Percentiles rank a stretch among this genome's conserved stretches.
Evolutionary conservation across 2,113 vertebrate genomes (phyloP).

Genomic region (Sander lucioperca): DNA sequence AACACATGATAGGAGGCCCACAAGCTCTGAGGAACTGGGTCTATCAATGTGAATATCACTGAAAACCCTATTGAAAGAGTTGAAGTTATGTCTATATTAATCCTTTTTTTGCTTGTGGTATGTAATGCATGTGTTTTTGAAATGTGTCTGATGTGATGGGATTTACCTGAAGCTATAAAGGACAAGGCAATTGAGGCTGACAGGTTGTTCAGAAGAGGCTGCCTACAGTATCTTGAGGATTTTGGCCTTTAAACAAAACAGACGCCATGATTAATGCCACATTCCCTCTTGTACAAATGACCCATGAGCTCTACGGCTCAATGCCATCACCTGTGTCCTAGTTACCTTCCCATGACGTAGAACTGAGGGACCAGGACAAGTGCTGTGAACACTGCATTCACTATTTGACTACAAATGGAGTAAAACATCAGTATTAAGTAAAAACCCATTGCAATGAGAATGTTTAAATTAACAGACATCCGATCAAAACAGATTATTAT

Average conservation of each 20-base stretch:
- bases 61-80: slow-evolving; percentile 80
- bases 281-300: not conserved
- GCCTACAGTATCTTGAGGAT: slow-evolving; percentile 81
- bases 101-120: not conserved
- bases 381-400: slow-evolving; percentile 77
- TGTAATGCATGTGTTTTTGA: not conserved
- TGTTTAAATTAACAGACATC: not conserved
- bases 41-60: slow-evolving; percentile 79
- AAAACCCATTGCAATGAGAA: not conserved
- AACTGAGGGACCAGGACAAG: slow-evolving; percentile 80
- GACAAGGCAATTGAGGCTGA: slow-evolving; percentile 77
- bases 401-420: slow-evolving; percentile 76
- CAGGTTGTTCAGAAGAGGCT: slow-evolving; percentile 83
- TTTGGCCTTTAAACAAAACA: slow-evolving; percentile 71
- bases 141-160: not conserved
- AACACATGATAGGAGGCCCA: slow-evolving; percentile 78
- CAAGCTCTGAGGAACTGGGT: slow-evolving; percentile 79
- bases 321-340: slow-evolving; percentile 8
- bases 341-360: slow-evolving; percentile 82
- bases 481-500: not conserved
- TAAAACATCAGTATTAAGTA: not conserved
- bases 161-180: slow-evolving; percentile 80
- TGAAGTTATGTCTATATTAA: not conserved
- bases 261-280: not conserved
- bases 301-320: slow-evolving; percentile 19